Percentiles rank a stretch among this genome's conserved stretches.
These are phyloP conservation scores for Hymenochirus boettgeri DNA, from an alignment of 2,113 vertebrate genomes.

Conservation along the genomic window DNA sequence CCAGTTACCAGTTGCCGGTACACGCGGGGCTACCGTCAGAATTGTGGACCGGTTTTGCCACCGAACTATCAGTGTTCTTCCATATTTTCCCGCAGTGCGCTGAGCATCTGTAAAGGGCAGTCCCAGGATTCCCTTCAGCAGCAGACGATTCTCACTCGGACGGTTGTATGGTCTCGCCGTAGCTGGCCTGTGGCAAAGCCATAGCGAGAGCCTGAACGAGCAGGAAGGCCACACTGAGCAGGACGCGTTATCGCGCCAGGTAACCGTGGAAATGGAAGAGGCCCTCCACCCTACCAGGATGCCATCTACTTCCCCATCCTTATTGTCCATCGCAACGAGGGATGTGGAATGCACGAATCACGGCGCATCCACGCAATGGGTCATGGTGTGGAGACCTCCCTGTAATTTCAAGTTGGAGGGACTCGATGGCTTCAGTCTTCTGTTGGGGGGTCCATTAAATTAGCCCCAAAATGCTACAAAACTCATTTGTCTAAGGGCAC, in stretches of 20 bases:
- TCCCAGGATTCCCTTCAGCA: slow-evolving; percentile 85
- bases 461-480: too few relatives aligned
- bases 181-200: slow-evolving; percentile 82
- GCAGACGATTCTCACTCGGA: slow-evolving; percentile 86
- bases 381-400: slow-evolving; percentile 93
- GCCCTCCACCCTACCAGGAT: slow-evolving; percentile 95
- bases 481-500: too few relatives aligned
- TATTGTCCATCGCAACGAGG: slow-evolving; percentile 93
- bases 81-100: slow-evolving; percentile 88
- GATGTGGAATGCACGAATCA: slow-evolving; percentile 88
- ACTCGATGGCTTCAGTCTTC: slow-evolving; percentile 29
- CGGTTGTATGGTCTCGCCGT: slow-evolving; percentile 77
- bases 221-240: slow-evolving; percentile 79
- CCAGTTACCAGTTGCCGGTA: slow-evolving; percentile 79
- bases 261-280: slow-evolving; percentile 73
- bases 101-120: slow-evolving; percentile 87
- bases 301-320: slow-evolving; percentile 93
- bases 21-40: slow-evolving; percentile 80
- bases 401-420: slow-evolving; percentile 64
- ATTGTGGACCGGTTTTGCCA: slow-evolving; percentile 89
- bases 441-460: background rate
- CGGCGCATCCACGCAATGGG: slow-evolving; percentile 85
- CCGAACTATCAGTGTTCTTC: slow-evolving; percentile 87
- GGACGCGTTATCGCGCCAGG: slow-evolving; percentile 80
- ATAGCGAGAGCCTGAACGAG: slow-evolving; percentile 81